These are phyloP conservation scores for Harpalus rufipes DNA, from an alignment of 2,888 invertebrate species.

Conservation along the genomic window DNA sequence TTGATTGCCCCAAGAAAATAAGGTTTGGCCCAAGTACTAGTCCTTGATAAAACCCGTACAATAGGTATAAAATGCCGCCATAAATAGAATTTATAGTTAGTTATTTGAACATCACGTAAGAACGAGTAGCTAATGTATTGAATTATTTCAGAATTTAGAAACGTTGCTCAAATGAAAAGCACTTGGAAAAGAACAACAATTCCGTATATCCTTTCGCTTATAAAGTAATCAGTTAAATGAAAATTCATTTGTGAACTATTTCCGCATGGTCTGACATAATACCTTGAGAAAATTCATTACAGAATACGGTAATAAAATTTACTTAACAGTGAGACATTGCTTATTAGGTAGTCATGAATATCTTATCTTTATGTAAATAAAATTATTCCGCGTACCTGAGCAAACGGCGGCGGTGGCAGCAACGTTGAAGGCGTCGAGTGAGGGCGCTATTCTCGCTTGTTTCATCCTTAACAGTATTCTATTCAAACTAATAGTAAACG, in stretches of 20 bases:
- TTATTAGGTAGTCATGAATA: constrained; percentile 62
- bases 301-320: constrained; percentile 52
- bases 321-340: constrained; percentile 56
- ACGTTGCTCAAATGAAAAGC: too few relatives aligned
- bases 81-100: too few relatives aligned
- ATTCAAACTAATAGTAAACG: constrained; percentile 47
- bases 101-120: too few relatives aligned
- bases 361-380: constrained; percentile 64
- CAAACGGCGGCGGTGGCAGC: not conserved
- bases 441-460: constrained; percentile 19
- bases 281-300: constrained; percentile 43
- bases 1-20: too few relatives aligned
- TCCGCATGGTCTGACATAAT: constrained; percentile 6
- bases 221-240: not conserved
- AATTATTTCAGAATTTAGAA: too few relatives aligned
- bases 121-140: too few relatives aligned
- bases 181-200: too few relatives aligned
- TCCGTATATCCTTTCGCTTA: not conserved
- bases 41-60: too few relatives aligned
- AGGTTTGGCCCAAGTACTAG: too few relatives aligned
- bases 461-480: constrained; percentile 44
- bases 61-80: too few relatives aligned
- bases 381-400: constrained; percentile 56
- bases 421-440: not conserved
- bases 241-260: constrained; percentile 14